A percentile compares a stretch with the other conserved stretches of the same genome.
phyloP scores from a whole-genome alignment of 2,113 vertebrate genomes.

The Hyperopisus bebe region DNA sequence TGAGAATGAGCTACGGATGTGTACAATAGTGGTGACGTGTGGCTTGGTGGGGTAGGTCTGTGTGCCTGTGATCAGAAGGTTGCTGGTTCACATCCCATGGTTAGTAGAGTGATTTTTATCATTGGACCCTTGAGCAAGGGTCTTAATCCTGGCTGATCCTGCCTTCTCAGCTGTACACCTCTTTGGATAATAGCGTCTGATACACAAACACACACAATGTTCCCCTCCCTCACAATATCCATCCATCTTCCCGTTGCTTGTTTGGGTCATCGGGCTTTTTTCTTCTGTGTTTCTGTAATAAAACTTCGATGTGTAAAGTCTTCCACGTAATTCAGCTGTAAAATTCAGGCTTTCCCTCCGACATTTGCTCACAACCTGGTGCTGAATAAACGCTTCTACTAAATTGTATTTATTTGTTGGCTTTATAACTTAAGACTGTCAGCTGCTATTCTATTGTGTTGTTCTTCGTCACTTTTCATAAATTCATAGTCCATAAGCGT shows the following conservation, averaged over 20 bases:
- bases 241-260: not conserved
- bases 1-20: not conserved
- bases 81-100: not conserved
- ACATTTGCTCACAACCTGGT: not conserved
- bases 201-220: not conserved
- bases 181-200: not conserved
- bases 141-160: not conserved
- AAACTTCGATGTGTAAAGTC: not conserved
- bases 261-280: not conserved
- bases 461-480: not conserved
- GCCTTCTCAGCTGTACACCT: not conserved
- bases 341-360: not conserved
- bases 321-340: not conserved
- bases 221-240: not conserved
- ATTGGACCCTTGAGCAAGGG: not conserved
- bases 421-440: not conserved
- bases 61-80: not conserved
- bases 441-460: not conserved
- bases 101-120: not conserved
- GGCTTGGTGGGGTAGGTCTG: not conserved
- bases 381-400: not conserved
- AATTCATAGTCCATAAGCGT: not conserved
- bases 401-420: not conserved
- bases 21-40: not conserved
- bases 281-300: not conserved